phyloP scores from a whole-genome alignment of 2,797 vertebrate species.

The Acipenser transmontanus region DNA sequence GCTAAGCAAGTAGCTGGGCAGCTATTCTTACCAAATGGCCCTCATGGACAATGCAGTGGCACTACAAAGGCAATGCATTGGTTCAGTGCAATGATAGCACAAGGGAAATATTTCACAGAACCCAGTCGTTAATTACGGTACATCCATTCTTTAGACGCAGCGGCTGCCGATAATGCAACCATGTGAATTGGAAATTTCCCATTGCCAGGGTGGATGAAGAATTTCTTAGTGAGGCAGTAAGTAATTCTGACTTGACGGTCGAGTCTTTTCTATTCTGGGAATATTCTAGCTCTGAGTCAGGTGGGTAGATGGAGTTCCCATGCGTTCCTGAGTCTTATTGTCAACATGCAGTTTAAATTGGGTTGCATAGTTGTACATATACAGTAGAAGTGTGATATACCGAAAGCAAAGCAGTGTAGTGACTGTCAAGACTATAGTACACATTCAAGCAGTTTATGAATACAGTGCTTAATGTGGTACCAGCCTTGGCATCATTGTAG shows the following conservation, averaged over 20 bases:
- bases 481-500: no score
- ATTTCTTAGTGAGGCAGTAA: background rate
- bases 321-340: no score
- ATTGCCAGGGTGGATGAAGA: background rate
- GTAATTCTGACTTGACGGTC: background rate
- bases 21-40: no score
- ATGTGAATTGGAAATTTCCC: background rate
- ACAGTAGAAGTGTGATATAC: slow-evolving; percentile 25
- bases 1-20: no score
- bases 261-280: background rate
- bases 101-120: slow-evolving; percentile 10
- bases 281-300: background rate
- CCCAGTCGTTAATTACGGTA: slow-evolving; percentile 13
- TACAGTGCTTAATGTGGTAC: no score
- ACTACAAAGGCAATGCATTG: no score
- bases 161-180: background rate
- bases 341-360: no score
- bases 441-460: no score
- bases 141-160: background rate
- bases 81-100: no score
- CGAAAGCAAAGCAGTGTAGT: background rate
- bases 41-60: no score
- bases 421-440: no score
- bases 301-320: no score
- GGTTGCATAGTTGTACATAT: background rate